A percentile compares a stretch with the other conserved stretches of the same genome.
phyloP scores from a whole-genome alignment of 2,888 invertebrate genomes.

The Epiperipatus broadwayi region DNA sequence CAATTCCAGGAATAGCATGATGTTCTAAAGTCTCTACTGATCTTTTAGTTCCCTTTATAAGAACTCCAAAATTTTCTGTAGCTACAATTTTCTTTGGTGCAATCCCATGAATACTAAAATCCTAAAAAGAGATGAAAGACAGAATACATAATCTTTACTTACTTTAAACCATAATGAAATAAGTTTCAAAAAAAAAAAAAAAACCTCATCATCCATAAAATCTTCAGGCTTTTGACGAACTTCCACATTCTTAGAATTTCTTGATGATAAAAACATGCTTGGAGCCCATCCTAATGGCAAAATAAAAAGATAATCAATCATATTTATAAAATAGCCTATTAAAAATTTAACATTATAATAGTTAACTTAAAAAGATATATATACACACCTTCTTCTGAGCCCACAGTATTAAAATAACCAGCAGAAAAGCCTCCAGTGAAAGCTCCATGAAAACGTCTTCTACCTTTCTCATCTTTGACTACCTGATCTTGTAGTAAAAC shows the following conservation, averaged over 20 bases:
- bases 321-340: neutral
- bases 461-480: constrained; percentile 69
- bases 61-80: constrained; percentile 49
- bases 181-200: constrained; percentile 9
- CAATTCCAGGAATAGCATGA: too few relatives aligned
- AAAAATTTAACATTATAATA: constrained; percentile 1
- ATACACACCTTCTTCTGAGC: constrained; percentile 53
- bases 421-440: constrained; percentile 97
- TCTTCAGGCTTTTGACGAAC: constrained; percentile 56
- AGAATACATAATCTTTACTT: neutral
- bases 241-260: constrained; percentile 42
- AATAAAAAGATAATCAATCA: too few relatives aligned
- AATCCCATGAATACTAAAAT: constrained; percentile 80
- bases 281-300: constrained; percentile 61
- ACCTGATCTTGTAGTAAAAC: constrained; percentile 57
- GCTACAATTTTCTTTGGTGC: constrained; percentile 69
- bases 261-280: constrained; percentile 67
- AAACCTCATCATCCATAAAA: constrained; percentile 88
- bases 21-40: too few relatives aligned
- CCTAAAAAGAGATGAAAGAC: constrained; percentile 31
- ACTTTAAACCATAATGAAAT: neutral
- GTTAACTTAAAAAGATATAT: neutral
- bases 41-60: too few relatives aligned
- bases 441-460: constrained; percentile 87
- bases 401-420: constrained; percentile 90